These are phyloP conservation scores for Pantherophis vulpinus DNA, from an alignment of 2,797 vertebrate species.

Conservation along the genomic window DNA sequence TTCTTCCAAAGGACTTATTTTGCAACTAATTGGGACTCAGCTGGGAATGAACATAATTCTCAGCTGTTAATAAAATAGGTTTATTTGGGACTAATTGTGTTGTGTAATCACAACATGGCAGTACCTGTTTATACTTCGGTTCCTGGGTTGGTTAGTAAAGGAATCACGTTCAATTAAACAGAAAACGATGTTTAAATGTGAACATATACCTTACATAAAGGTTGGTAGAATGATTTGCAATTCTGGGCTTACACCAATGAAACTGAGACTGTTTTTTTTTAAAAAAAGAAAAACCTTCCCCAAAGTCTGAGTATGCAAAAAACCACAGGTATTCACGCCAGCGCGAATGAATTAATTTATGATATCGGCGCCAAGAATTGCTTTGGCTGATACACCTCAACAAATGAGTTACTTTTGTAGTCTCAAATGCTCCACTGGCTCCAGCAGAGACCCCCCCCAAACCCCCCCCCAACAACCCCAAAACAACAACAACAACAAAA, in stretches of 20 bases:
- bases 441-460: background rate
- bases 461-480: background rate
- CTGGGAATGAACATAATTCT: no score
- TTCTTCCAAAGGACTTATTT: no score
- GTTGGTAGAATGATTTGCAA: background rate
- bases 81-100: no score
- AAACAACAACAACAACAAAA: background rate
- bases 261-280: background rate
- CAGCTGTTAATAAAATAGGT: no score
- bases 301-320: background rate
- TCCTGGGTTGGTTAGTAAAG: background rate
- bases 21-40: no score
- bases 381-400: slow-evolving; percentile 21
- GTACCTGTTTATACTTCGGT: background rate
- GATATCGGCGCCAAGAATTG: background rate
- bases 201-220: background rate
- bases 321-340: slow-evolving; percentile 7
- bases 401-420: background rate
- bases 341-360: background rate
- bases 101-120: background rate
- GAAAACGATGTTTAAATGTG: background rate
- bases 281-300: no score
- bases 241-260: background rate
- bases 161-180: background rate
- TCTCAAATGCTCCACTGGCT: slow-evolving; percentile 5